Base-by-base conservation (phyloP, 2,113 vertebrate genomes). In the Bubalus kerabau region DNA sequence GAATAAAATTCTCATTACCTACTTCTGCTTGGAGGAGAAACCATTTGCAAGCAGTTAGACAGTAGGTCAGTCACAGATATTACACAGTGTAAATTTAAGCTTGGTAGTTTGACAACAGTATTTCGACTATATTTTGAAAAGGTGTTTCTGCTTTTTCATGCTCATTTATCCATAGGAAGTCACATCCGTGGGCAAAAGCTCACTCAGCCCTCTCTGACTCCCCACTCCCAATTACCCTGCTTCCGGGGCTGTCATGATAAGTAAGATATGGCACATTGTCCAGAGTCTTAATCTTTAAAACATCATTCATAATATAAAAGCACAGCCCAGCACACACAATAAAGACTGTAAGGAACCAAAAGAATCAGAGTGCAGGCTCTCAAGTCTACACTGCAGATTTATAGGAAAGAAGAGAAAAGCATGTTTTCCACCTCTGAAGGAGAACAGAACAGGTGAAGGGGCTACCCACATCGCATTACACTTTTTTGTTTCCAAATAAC, bases 1-100 rank as follows among this genome's bases (percentile, higher is more conserved):
- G 43, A 94, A 95, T 98, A 91, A 94, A 97, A 82, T 95, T 89
- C 87, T 76, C 23, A 97, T 98, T 97, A 60, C 89, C 48, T 91
- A 48, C 67, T 59, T 52, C 86, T 71, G 10, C n/a, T 88, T 90
- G 16, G 90, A 96, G 97, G 46, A 87, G 89, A 92, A 94, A 64
- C 13, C 52, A 43, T 52, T 96, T 95, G 26, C 21, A 93, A 86
- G 19, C 52, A 94, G 93, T 95, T 97, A 94, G 91, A 92, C 8
- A 56, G 64, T 60, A 48, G 64, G 62, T 90, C n/a, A 95, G 16
- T 78, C 32, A 46, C 85, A 82, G 91, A 36, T 7, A 85, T 21
- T 91, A 84, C 64, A 30, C 5, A 67, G n/a, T 59, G 12, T 83
- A 67, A 88, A 67, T 92, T 95, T 93, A 86, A 94, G 83, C 88